Base-by-base conservation (phyloP, 2,113 vertebrate genomes). In the Leptocoma aspasia region DNA sequence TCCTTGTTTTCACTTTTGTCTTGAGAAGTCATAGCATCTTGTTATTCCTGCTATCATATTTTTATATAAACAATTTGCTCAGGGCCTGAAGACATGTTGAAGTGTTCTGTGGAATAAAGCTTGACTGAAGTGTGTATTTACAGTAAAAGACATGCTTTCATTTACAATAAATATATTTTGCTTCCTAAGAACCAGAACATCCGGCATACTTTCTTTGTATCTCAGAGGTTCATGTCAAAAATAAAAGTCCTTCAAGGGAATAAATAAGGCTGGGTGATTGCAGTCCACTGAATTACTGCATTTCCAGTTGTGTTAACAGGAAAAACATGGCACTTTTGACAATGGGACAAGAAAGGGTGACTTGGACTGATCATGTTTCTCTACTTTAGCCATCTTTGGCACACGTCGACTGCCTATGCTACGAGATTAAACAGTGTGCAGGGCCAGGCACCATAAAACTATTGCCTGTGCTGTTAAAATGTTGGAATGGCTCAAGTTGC, bases 241-340 rank as follows among this genome's bases (percentile, higher is more conserved):
- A 54, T 50, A 17, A 3, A 80, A 76, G 20, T 59, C 27, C 35
- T 56, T 91, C 53, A 33, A 22, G 12, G 45, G 42, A 56, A 13
- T 85, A 37, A 56, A 13, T 85, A 37, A 61, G 5, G 45, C 49
- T 21, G 19, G 41, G 13, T 33, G 6, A 44, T 50, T 59, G 18
- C 0, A 0, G 6, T 63, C 23, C 17, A 35, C 35, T 3, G 3
- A 59, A 91, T 47, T 59, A 68, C 15, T 89, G 49, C 18, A 39
- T 80, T 94, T 89, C 41, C 28, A 13, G 7, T 52, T 76, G 11
- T 44, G 23, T 76, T 83, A 72, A 44, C 17, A n/a, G 37, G 45
- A 59, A 53, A 90, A 63, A 20, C 6, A 9, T 57, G 47, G 26
- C 9, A 4, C 7, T 52, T 88, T 82, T 82, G 42, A 79, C 31